Percentiles rank a stretch among this genome's conserved stretches.
These are phyloP conservation scores for Eupithecia inturbata DNA, from an alignment of 2,888 invertebrate species.

Conservation along the genomic window DNA sequence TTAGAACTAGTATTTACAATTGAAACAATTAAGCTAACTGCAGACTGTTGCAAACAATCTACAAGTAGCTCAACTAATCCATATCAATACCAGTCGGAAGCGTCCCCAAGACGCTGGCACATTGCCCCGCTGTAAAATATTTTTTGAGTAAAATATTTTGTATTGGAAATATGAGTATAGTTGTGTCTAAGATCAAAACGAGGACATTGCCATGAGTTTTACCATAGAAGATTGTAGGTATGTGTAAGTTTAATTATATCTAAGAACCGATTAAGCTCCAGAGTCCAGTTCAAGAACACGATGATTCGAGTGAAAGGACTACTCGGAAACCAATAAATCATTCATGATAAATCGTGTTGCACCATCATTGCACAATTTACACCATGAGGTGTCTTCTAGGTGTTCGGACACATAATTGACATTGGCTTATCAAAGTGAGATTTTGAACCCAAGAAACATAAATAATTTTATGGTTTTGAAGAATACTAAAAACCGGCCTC, in stretches of 20 bases:
- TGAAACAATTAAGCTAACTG: too few species aligned
- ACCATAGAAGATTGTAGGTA: background rate
- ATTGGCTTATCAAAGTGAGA: background rate
- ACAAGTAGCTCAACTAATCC: too few species aligned
- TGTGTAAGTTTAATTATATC: background rate
- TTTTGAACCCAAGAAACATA: too few species aligned
- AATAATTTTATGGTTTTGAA: too few species aligned
- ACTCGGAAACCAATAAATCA: background rate
- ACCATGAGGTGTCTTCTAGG: background rate
- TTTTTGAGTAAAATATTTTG: too few species aligned
- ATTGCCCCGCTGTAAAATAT: too few species aligned
- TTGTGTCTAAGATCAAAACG: background rate
- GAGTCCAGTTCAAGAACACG: background rate
- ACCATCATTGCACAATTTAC: background rate
- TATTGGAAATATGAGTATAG: background rate
- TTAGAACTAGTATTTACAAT: too few species aligned
- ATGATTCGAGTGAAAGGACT: background rate
- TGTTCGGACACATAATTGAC: background rate
- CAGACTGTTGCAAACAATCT: too few species aligned
- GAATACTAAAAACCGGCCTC: too few species aligned
- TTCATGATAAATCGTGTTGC: background rate
- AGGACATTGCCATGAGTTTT: background rate
- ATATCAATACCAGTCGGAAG: too few species aligned
- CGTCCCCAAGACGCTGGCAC: too few species aligned
- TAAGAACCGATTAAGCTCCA: slow-evolving; percentile 9